A percentile compares a stretch with the other conserved stretches of the same genome.
Evolutionary conservation across 2,888 invertebrate species (phyloP).

Genomic region (Hyposoter dolosus): DNA sequence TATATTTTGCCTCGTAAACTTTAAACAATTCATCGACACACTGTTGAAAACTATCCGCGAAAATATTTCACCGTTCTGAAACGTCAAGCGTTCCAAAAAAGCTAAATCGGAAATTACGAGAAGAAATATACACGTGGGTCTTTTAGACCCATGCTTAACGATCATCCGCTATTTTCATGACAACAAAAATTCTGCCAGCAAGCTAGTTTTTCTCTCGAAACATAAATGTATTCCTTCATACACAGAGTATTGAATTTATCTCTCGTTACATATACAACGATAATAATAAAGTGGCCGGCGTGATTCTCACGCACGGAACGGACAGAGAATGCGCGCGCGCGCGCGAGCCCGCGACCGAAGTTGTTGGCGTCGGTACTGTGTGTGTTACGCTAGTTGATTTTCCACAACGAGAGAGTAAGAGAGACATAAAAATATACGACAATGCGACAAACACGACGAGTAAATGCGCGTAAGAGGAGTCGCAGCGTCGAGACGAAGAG

Average conservation of each 20-base stretch:
- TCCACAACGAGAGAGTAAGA: conserved; percentile 63
- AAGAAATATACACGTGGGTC: background rate
- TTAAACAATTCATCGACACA: background rate
- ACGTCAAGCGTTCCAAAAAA: background rate
- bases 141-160: background rate
- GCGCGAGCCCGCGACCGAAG: conserved; percentile 45
- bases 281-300: conserved; percentile 41
- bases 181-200: background rate
- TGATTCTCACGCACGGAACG: conserved; percentile 57
- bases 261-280: background rate
- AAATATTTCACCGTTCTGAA: background rate
- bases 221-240: background rate
- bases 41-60: background rate
- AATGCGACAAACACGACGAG: conserved; percentile 13
- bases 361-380: conserved; percentile 27
- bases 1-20: background rate
- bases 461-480: conserved; percentile 51
- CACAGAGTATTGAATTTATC: conserved; percentile 32
- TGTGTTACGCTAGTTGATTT: conserved; percentile 48
- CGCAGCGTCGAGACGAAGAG: conserved; percentile 48
- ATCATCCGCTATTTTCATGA: background rate
- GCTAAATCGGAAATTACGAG: background rate
- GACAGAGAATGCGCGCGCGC: conserved; percentile 28
- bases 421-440: background rate
- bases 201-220: background rate